Evolutionary conservation across 2,113 vertebrate species (phyloP), one percentile per base, ranked within the genome.

Genomic region (Crypturellus undulatus): DNA sequence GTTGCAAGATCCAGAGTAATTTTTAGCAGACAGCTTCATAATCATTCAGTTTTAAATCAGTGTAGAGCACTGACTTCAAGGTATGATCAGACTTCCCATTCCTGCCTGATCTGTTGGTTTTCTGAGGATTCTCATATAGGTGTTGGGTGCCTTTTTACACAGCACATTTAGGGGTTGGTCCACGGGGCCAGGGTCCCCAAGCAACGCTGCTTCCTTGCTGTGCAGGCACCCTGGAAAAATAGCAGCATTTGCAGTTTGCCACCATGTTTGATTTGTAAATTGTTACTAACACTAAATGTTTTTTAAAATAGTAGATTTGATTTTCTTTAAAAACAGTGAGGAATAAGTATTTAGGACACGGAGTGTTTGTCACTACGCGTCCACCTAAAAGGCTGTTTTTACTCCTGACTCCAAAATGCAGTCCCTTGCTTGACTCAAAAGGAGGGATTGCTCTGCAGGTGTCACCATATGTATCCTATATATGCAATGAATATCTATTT

Each of bases 391-490:
- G 54, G 3, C 45, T 76, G 1, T 38, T 70, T 88, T 42, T 34
- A 25, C 4, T 26, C 0, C 0, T 38, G 72, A 10, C 43, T 16
- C 32, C 38, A 5, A 0, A 6, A 22, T 49, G 47, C 47, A 49
- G 21, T 49, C 47, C 47, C 47, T 49, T 49, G 47, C 21, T 22
- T 49, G 47, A 49, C 47, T 49, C 47, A 49, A 22, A 22, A 49
- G 47, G 47, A 49, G 47, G 18, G 14, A 30, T 68, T 68, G 67
- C 32, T 42, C 56, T 12, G 34, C 26, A 49, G 8, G 21, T 49
- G 49, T 49, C 49, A 8, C 12, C 7, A 0, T 12, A 25, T 32
- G n/a, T 47, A 4, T 43, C 10, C 43, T n/a, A 9, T 28, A 3
- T 40, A n/a, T 34, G 45, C 7, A 3, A 28, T 25, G 43, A 86